A percentile compares a stretch with the other conserved stretches of the same genome.
phyloP scores from a whole-genome alignment of 2,113 vertebrate species.

The Prunella fulvescens region DNA sequence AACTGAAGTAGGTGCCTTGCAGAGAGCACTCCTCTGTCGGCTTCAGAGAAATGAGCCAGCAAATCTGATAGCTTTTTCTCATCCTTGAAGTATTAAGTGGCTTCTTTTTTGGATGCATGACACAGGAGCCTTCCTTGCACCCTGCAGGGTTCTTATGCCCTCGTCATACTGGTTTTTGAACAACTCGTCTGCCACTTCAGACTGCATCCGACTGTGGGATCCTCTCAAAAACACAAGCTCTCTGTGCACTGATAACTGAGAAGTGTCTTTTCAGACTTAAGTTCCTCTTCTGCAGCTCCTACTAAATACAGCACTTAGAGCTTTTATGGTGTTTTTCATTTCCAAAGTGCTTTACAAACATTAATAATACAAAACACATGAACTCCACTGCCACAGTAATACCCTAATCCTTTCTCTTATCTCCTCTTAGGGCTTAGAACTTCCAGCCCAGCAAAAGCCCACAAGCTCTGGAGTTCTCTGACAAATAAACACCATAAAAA shows the following conservation, averaged over 20 bases:
- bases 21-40: fast-evolving
- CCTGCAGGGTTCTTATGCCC: background rate
- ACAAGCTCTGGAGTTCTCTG: background rate
- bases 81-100: background rate
- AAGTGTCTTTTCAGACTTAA: constrained; percentile 40
- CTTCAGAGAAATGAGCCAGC: background rate
- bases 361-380: constrained; percentile 55
- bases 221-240: constrained; percentile 3
- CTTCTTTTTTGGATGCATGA: background rate
- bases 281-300: constrained; percentile 12
- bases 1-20: background rate
- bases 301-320: constrained; percentile 45
- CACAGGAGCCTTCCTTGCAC: background rate
- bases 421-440: background rate
- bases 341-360: constrained; percentile 50
- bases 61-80: background rate
- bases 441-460: background rate
- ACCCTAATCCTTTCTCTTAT: constrained; percentile 38
- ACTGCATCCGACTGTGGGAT: background rate
- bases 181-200: constrained; percentile 10
- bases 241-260: constrained; percentile 20
- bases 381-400: background rate
- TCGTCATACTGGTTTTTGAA: background rate
- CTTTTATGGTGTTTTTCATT: constrained; percentile 36
- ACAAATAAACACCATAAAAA: constrained; percentile 35